phyloP scores from a whole-genome alignment of 2,797 vertebrate genomes.

The Rhinoraja longicauda region DNA sequence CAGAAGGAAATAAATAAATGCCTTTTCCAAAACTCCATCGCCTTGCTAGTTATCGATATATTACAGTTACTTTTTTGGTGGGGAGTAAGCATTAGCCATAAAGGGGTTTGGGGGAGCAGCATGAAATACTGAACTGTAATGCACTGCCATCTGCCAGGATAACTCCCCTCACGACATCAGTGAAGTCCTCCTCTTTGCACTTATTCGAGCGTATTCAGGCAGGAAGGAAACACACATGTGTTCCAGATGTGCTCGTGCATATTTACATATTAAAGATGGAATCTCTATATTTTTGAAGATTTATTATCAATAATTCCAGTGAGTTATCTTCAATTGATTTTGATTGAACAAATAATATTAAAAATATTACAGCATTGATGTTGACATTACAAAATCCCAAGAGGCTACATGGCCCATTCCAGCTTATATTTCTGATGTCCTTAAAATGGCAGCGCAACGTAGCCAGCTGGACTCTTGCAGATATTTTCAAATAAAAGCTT shows the following conservation, averaged over 20 bases:
- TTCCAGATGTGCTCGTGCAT: not conserved
- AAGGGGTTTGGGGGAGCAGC: not conserved
- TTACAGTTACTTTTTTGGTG: not conserved
- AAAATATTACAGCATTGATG: not conserved
- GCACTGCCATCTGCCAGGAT: not conserved
- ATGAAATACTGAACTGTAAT: conserved; percentile 18
- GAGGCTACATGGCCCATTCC: too few relatives aligned
- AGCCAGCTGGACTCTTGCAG: not conserved
- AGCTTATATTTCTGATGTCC: too few relatives aligned
- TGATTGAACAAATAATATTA: not conserved
- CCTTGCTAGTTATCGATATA: not conserved
- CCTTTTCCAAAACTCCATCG: conserved; percentile 49
- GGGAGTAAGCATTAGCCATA: not conserved
- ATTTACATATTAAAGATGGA: not conserved
- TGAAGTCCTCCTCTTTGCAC: not conserved
- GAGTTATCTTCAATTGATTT: not conserved
- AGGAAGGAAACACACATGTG: not conserved
- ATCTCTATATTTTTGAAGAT: not conserved
- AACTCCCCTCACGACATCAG: not conserved
- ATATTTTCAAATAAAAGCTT: not conserved
- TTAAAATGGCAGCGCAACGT: not conserved
- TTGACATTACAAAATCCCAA: not conserved
- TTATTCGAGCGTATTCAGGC: not conserved
- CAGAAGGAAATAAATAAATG: conserved; percentile 56
- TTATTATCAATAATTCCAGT: not conserved